These are phyloP conservation scores for Nasonia oneida DNA, from an alignment of 2,888 invertebrate genomes.

Conservation along the genomic window DNA sequence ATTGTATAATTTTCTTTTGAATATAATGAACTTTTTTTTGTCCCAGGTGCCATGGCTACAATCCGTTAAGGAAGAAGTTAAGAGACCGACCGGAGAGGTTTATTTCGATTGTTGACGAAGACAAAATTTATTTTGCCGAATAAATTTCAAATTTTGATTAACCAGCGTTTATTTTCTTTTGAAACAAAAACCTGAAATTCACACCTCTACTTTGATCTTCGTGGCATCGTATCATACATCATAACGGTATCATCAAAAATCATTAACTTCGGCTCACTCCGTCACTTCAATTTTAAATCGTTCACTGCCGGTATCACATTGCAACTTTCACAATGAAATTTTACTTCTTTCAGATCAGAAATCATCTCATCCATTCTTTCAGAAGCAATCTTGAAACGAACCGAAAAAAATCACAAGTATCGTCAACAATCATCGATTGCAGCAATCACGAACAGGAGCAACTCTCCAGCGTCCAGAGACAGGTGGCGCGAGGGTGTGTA, in stretches of 20 bases:
- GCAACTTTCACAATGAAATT: neutral
- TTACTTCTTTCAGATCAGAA: neutral
- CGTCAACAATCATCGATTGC: neutral
- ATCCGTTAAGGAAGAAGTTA: constrained; percentile 34
- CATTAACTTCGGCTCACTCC: neutral
- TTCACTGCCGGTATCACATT: no score
- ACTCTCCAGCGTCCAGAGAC: neutral
- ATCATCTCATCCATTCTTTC: neutral
- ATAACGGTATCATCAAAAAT: neutral
- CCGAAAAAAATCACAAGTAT: neutral
- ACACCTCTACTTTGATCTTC: neutral
- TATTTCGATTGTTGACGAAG: constrained; percentile 31
- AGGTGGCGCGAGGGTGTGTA: constrained; percentile 53
- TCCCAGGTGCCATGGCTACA: constrained; percentile 47
- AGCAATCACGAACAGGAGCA: neutral
- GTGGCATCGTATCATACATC: neutral
- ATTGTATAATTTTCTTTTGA: neutral
- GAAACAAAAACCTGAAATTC: neutral
- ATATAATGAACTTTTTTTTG: constrained; percentile 39
- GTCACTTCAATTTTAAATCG: no score
- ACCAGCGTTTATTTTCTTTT: neutral
- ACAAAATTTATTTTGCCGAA: constrained; percentile 25
- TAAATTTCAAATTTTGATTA: neutral
- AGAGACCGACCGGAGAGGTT: constrained; percentile 14
- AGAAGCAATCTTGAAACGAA: neutral